Conservation (phyloP, 1,140 invertebrate genomes). For the Scaptodrosophila lebanonensis region DNA sequence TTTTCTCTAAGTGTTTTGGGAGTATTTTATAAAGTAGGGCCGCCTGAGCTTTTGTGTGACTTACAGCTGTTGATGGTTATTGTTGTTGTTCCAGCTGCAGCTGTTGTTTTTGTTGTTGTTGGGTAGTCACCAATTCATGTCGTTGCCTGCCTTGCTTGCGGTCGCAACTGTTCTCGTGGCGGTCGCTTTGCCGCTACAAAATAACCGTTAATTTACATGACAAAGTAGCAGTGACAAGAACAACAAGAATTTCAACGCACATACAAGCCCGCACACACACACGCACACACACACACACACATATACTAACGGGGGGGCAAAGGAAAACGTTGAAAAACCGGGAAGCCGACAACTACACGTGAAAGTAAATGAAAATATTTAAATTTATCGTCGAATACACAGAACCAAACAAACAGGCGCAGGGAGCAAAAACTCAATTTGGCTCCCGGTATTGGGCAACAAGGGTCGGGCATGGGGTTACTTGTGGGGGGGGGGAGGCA, state of each 20-base stretch:
- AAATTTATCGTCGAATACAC: constrained; percentile 29
- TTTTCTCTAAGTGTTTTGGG: too few relatives aligned
- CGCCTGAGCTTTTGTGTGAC: constrained; percentile 30
- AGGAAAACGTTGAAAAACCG: not conserved
- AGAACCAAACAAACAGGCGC: constrained; percentile 1
- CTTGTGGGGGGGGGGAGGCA: too few relatives aligned
- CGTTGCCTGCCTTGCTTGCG: constrained; percentile 15
- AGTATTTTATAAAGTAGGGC: too few relatives aligned
- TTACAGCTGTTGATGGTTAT: too few relatives aligned
- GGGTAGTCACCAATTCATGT: constrained; percentile 1
- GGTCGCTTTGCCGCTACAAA: constrained; percentile 49
- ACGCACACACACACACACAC: too few relatives aligned
- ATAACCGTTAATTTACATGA: constrained; percentile 68
- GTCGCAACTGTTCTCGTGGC: constrained; percentile 22
- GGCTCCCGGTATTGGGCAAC: constrained; percentile 11
- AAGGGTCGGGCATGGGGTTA: too few relatives aligned
- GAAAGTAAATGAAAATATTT: constrained; percentile 46
- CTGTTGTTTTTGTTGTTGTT: not conserved
- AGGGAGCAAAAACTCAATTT: constrained; percentile 24
- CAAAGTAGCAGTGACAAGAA: constrained; percentile 51
- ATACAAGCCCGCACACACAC: too few relatives aligned
- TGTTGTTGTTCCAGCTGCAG: not conserved
- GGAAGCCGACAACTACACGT: not conserved
- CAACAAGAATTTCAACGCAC: not conserved
- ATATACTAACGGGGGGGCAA: too few relatives aligned